Base-by-base conservation (phyloP, 2,888 invertebrate genomes). In the Cephus nigrinus region DNA sequence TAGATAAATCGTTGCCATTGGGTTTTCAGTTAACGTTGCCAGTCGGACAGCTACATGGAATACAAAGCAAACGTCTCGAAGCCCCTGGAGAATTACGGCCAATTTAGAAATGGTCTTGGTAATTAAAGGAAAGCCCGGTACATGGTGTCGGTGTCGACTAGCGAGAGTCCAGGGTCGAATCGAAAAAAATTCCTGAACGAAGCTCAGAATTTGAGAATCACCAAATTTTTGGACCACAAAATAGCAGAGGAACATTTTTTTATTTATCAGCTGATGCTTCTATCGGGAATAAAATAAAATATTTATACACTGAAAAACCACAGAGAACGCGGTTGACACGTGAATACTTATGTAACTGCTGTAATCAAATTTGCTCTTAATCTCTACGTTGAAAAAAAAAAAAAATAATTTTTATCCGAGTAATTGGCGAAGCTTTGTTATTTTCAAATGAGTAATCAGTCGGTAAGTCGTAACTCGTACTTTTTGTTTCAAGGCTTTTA, bases 21-120 rank as follows among this genome's bases (percentile, higher is more conserved):
- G 55, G 23, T 55, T 55, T 55, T 2, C 55, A 55, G 55, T 55
- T 55, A 55, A 55, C 55, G 55, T 55, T 55, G 23, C 55, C 55
- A 55, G 55, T 55, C 31, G 71, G 33, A 33, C 71, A 9, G 71
- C 71, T 71, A 33, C 40, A 31, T 40, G 75, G 68, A 75, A 79
- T 77, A 75, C 75, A 79, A 79, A 79, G 75, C 72, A 34, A 73
- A 30, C 32, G 80, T 75, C 72, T 40, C 72, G 77, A 80, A 78
- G 75, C 78, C 71, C 78, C 76, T 75, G 77, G 80, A 81, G 86
- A 88, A 84, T 86, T 86, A 88, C 84, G 80, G 84, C 84, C 86
- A 87, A 89, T 87, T 87, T 87, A 83, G 84, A 87, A 88, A 87
- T 87, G 86, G 84, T 85, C 82, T 82, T 82, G 80, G 84, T 86